Evolutionary conservation across 2,888 invertebrate species (phyloP), one percentile per base, ranked within the genome.

Genomic region (Ellobium chinense): DNA sequence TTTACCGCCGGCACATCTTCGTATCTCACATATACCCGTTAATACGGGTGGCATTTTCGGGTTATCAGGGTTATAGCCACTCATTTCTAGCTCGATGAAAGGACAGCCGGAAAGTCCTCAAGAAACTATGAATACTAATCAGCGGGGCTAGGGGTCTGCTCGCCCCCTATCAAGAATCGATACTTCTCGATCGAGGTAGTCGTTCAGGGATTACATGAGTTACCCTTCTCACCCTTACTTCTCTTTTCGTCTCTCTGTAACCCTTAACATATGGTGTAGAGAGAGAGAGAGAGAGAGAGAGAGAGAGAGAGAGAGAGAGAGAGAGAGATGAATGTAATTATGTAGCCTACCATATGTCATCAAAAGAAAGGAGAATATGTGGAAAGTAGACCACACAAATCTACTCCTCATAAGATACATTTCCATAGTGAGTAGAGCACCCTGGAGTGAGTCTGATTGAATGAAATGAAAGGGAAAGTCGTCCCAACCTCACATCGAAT

Each of bases 51-150:
- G 70, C 58, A 36, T 58, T 70, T 3, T n/a, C 36, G n/a, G 37
- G 60, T 62, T 27, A 34, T 37, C n/a, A 27, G 62, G 73, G 62
- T 39, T 46, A 73, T 39, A 73, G 60, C 62, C 73, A 37, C 73
- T 73, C 73, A 62, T 73, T 62, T 73, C 73, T 62, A 36, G 14
- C 31, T 36, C n/a, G 27, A 73, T 39, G 36, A 24, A 14, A 27
- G 39, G 39, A 24, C 75, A 12, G 75, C 75, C 31, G 65, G 65
- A 36, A 24, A 54, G 54, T 54, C 63, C 65, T 75, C 65, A 46
- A 65, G 54, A 75, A 75, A 65, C 75, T 75, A 75, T 75, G 75
- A 75, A 75, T 75, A 75, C 75, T 75, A 75, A 75, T 75, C 75
- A 75, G 46, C 2, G 27, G 34, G 60, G 63, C 65, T 46, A 65